A percentile compares a stretch with the other conserved stretches of the same genome.
Conservation (phyloP, 2,113 vertebrate genomes). For the Lasiurus borealis region DNA sequence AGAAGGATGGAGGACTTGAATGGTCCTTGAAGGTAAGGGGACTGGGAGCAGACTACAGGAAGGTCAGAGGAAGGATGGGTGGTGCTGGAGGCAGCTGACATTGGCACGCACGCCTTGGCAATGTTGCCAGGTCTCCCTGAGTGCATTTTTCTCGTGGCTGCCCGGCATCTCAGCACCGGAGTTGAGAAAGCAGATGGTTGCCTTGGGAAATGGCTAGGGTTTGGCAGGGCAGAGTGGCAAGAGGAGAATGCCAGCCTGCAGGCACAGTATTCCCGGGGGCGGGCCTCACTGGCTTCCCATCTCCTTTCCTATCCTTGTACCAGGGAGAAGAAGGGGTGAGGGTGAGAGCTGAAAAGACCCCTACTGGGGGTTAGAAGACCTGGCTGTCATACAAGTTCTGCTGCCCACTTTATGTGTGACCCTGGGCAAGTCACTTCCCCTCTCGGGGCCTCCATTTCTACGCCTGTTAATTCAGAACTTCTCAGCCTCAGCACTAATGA, state of each 20-base stretch:
- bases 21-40: background rate
- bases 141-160: background rate
- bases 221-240: background rate
- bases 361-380: background rate
- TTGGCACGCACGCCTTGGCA: background rate
- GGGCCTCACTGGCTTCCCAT: background rate
- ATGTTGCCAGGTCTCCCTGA: background rate
- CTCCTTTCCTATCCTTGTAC: background rate
- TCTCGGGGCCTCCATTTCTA: background rate
- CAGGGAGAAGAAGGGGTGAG: background rate
- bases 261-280: background rate
- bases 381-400: background rate
- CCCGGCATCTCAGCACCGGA: constrained; percentile 40
- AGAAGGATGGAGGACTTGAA: background rate
- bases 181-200: constrained; percentile 64
- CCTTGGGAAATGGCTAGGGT: constrained; percentile 21
- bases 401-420: background rate
- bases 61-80: background rate
- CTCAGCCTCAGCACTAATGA: background rate
- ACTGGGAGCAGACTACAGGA: background rate
- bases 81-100: background rate
- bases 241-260: constrained; percentile 38
- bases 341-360: background rate
- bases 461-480: background rate
- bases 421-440: background rate